Percentiles rank a stretch among this genome's conserved stretches.
Evolutionary conservation across 2,113 vertebrate species (phyloP).

Genomic region (Cyanoliseus patagonus): DNA sequence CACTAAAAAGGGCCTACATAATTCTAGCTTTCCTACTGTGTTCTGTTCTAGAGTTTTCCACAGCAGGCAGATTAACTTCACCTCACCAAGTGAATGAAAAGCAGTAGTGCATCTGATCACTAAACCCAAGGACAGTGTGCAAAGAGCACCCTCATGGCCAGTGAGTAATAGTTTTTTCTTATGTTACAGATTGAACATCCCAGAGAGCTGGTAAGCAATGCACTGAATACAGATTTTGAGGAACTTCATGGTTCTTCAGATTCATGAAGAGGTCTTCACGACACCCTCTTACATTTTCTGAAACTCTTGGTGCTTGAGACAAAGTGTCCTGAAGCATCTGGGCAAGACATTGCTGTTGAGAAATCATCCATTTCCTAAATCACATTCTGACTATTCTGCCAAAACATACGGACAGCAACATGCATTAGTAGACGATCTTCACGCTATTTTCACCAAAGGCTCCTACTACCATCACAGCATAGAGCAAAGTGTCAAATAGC

Average conservation of each 20-base stretch:
- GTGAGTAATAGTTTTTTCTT: not conserved
- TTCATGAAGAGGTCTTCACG: not conserved
- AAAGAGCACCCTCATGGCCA: not conserved
- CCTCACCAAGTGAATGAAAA: not conserved
- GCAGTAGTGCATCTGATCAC: not conserved
- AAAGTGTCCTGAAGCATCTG: not conserved
- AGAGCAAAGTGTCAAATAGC: not conserved
- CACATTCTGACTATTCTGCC: not conserved
- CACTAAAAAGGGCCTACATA: not conserved
- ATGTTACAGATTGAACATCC: not conserved
- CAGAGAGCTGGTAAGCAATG: not conserved
- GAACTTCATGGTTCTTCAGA: not conserved
- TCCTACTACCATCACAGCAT: not conserved
- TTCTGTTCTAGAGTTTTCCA: not conserved
- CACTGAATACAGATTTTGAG: not conserved
- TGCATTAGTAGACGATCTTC: not conserved
- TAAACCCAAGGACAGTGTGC: not conserved
- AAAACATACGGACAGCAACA: not conserved
- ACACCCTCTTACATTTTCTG: not conserved
- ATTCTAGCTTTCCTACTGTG: not conserved
- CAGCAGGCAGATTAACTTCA: not conserved
- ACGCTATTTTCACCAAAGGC: not conserved
- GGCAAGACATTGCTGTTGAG: not conserved
- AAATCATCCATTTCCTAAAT: not conserved
- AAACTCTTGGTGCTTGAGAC: not conserved